phyloP scores from a whole-genome alignment of 2,797 vertebrate species.

The Bucorvus abyssinicus region DNA sequence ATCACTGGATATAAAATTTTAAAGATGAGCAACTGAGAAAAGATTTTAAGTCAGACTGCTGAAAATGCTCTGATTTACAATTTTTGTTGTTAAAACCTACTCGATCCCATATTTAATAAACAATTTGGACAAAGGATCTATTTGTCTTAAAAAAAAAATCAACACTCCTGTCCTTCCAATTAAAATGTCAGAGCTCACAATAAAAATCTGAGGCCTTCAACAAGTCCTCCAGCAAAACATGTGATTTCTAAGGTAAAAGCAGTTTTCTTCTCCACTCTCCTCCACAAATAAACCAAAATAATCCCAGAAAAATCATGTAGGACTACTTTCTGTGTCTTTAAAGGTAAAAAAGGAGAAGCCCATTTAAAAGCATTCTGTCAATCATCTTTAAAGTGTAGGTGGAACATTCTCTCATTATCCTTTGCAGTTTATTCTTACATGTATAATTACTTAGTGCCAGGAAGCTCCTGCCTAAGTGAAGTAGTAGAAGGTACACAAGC shows the following conservation, averaged over 20 bases:
- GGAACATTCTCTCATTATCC: neutral
- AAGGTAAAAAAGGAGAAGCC: neutral
- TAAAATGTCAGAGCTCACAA: slow-evolving; percentile 8
- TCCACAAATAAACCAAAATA: neutral
- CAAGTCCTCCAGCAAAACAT: neutral
- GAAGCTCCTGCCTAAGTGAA: neutral
- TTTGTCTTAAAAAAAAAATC: neutral
- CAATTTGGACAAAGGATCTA: neutral
- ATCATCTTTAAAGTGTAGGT: neutral
- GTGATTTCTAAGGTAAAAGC: neutral
- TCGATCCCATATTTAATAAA: neutral
- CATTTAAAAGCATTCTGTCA: neutral
- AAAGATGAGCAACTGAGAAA: slow-evolving; percentile 10
- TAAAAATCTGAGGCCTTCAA: neutral
- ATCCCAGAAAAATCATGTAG: neutral
- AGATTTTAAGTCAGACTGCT: neutral
- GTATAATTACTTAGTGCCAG: neutral
- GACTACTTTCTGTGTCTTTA: neutral
- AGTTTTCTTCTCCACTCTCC: neutral
- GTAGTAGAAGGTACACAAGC: neutral
- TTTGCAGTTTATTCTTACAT: neutral
- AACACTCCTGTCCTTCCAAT: neutral
- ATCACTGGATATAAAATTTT: slow-evolving; percentile 3
- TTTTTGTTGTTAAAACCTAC: neutral
- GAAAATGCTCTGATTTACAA: neutral